Conservation (phyloP, 2,113 vertebrate species). For the Rhegmatorhina hoffmannsi region DNA sequence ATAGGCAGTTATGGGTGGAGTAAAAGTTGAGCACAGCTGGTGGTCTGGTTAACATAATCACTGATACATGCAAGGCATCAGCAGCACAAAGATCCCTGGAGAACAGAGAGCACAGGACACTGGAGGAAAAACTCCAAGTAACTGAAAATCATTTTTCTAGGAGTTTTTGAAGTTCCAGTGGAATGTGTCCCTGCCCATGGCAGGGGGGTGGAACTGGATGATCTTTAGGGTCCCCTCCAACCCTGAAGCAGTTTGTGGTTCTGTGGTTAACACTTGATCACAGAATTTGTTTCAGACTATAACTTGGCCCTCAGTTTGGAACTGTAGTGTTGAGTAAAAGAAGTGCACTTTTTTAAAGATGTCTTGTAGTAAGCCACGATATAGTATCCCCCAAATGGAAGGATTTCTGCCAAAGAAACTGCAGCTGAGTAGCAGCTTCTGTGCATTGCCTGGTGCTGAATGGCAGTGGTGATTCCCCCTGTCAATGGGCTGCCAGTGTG, state of each 20-base stretch:
- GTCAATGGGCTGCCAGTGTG: not conserved
- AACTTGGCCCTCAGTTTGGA: not conserved
- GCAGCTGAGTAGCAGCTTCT: not conserved
- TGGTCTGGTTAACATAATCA: not conserved
- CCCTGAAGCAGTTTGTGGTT: not conserved
- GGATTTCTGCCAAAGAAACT: not conserved
- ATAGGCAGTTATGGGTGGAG: not conserved
- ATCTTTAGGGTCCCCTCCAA: not conserved
- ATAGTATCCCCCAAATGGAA: not conserved
- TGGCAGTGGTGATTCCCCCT: slow-evolving; percentile 4
- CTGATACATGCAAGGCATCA: not conserved
- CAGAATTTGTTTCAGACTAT: not conserved
- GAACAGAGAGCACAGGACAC: not conserved
- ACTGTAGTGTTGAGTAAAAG: not conserved
- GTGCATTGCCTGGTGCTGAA: not conserved
- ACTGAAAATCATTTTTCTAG: not conserved
- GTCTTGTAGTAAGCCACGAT: not conserved
- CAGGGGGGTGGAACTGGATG: not conserved
- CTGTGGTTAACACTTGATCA: not conserved
- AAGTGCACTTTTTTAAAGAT: not conserved
- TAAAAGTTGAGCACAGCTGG: not conserved
- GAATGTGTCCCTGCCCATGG: not conserved
- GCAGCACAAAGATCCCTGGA: not conserved
- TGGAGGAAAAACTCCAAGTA: not conserved
- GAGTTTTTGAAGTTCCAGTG: not conserved